Conservation (phyloP, 2,888 invertebrate genomes). For the Drosophila fulvimacula region DNA sequence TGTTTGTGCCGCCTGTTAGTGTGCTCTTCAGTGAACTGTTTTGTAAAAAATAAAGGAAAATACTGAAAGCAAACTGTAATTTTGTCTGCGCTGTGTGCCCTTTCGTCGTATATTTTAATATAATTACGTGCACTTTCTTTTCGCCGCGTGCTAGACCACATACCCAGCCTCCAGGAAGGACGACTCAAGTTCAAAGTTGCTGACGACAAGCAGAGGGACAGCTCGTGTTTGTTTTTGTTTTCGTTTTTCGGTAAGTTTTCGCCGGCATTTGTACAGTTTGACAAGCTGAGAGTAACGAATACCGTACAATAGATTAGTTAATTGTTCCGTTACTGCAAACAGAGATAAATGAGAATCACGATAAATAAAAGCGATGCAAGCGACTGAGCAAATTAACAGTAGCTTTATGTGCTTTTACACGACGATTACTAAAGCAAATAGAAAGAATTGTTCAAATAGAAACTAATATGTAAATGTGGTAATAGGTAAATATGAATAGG, state of each 20-base stretch:
- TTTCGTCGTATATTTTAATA: constrained; percentile 55
- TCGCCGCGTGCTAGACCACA: constrained; percentile 20
- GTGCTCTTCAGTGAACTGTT: constrained; percentile 37
- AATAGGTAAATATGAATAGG: no score
- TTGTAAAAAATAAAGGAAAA: constrained; percentile 24
- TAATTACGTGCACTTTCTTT: constrained; percentile 65
- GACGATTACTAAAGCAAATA: background rate
- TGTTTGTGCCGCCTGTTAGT: constrained; percentile 30
- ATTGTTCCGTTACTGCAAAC: constrained; percentile 8
- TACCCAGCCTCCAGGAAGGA: constrained; percentile 50
- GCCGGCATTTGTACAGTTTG: constrained; percentile 50
- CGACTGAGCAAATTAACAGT: background rate
- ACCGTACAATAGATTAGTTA: background rate
- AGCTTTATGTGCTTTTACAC: background rate
- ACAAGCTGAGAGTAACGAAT: constrained; percentile 12
- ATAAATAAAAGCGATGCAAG: background rate
- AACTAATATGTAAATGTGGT: no score
- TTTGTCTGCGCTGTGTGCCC: constrained; percentile 38
- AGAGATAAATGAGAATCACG: constrained; percentile 4
- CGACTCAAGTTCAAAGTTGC: constrained; percentile 70
- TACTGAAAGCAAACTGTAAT: constrained; percentile 58
- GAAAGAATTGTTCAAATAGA: background rate
- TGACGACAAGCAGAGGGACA: constrained; percentile 8
- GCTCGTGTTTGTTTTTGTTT: constrained; percentile 38
- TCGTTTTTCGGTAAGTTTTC: constrained; percentile 55